Base-by-base conservation (phyloP, 2,113 vertebrate species). In the Urocolius indicus region DNA sequence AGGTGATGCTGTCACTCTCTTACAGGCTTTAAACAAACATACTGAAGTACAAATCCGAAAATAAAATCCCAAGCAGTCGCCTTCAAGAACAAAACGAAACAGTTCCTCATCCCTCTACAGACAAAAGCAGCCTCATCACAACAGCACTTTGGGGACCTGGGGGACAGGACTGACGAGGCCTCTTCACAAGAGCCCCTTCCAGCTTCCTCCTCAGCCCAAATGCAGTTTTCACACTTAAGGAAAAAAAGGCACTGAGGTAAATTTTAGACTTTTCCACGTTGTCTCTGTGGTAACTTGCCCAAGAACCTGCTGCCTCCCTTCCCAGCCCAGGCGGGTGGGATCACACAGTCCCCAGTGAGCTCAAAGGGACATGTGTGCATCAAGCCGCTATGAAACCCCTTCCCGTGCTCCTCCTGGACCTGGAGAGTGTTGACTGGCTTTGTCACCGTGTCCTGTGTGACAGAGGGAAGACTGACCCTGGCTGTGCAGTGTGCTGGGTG, bases 171-270 rank as follows among this genome's bases (percentile, higher is more conserved):
- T 43, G 74, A 75, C 2, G 0, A 72, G 68, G 84, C n/a, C 46
- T 54, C 83, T 21, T 16, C 8, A 16, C 74, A 58, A 59, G 41
- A 88, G 79, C 57, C 80, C 84, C 58, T 86, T 90, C 78, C 79
- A 84, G 9, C 55, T 45, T 87, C 87, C 51, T 85, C 63, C 67
- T 90, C 30, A 77, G 63, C 93, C 84, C 90, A 59, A 80, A 84
- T 3, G 26, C 68, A 73, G 19, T 46, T 94, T 54, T 83, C 65
- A 93, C 34, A 23, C 93, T 97, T 93, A 3, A 55, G 24, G 79
- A 43, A 62, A 66, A 90, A 97, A 98, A 98, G 97, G 98, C 98
- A 98, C 98, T 97, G 97, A 97, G 97, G 97, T 98, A 95, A 80
- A 93, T 91, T 92, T 86, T 48, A 32, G 67, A 69, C 48, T 90